Evolutionary conservation across 2,113 vertebrate species (phyloP).

Genomic region (Oncorhynchus gorbuscha): DNA sequence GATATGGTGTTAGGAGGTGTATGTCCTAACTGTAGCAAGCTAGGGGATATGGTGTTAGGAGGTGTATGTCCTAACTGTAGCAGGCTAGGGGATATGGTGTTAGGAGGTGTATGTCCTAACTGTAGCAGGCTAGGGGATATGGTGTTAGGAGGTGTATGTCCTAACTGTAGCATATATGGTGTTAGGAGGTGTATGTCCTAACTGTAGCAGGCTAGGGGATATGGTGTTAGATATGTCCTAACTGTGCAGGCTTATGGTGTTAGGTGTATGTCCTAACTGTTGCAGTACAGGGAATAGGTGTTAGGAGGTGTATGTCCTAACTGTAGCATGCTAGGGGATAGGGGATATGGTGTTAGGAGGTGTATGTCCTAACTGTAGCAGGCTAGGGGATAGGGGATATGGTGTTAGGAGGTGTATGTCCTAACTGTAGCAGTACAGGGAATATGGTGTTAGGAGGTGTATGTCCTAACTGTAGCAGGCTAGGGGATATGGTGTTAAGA

Average conservation of each 20-base stretch:
- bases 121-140: background rate
- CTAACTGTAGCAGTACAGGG: too few species aligned
- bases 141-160: slow-evolving; percentile 7
- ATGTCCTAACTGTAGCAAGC: too few species aligned
- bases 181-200: too few species aligned
- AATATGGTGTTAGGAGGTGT: too few species aligned
- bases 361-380: too few species aligned
- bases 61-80: background rate
- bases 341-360: background rate
- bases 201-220: too few species aligned
- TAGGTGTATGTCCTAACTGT: background rate
- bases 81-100: background rate
- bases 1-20: too few species aligned
- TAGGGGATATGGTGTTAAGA: background rate
- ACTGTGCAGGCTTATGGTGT: too few species aligned
- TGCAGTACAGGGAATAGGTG: background rate
- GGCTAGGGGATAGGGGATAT: too few species aligned
- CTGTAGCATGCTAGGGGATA: slow-evolving; percentile 25
- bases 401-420: too few species aligned
- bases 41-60: background rate
- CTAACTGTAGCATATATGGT: slow-evolving; percentile 6
- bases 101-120: background rate
- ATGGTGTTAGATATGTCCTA: too few species aligned
- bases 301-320: slow-evolving; percentile 4
- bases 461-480: too few species aligned